Evolutionary conservation across 2,888 invertebrate species (phyloP), one percentile per base, ranked within the genome.

Genomic region (Brachyptera risi): DNA sequence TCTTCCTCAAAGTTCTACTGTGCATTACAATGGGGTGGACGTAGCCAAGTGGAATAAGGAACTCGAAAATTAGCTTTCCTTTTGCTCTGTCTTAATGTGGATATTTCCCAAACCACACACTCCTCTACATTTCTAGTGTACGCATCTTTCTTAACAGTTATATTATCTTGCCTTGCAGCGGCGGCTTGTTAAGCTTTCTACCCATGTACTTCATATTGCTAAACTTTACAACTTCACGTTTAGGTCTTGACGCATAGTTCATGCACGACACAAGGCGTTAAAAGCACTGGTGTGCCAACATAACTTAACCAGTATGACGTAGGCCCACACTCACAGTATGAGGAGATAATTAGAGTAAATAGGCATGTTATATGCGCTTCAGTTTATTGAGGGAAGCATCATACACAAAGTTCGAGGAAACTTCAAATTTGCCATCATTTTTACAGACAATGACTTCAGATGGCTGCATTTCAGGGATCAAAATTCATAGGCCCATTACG

Each of bases 1-100:
- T 27, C 42, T 24, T n/a, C 35, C 42, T 23, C 26, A 50, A 38
- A 31, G 21, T 49, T 27, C 56, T 58, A 38, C 38, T 27, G 50
- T 58, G 31, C 58, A 35, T 42, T 50, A 61, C 61, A 61, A 58
- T 58, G 58, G 40, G 51, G 17, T 40, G 51, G 61, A 31, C 15
- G 2, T 17, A 58, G 38, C 57, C 58, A 49, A 58, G 57, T 50
- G 61, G 61, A 61, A 61, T 61, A 61, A 61, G 61, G 61, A 58
- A 40, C 61, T 27, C 21, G 50, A 50, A 58, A 58, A 61, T 61
- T 58, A 61, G 58, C 51, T 40, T 49, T 58, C 49, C 58, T 49
- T 58, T 58, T 49, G 47, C 40, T 38, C 35, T 37, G 47, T 44
- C 37, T 38, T 23, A 35, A 58, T 58, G 47, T 49, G 23, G 35